Evolutionary conservation across 2,113 vertebrate species (phyloP), one percentile per base, ranked within the genome.

Genomic region (Ammodytes dubius): DNA sequence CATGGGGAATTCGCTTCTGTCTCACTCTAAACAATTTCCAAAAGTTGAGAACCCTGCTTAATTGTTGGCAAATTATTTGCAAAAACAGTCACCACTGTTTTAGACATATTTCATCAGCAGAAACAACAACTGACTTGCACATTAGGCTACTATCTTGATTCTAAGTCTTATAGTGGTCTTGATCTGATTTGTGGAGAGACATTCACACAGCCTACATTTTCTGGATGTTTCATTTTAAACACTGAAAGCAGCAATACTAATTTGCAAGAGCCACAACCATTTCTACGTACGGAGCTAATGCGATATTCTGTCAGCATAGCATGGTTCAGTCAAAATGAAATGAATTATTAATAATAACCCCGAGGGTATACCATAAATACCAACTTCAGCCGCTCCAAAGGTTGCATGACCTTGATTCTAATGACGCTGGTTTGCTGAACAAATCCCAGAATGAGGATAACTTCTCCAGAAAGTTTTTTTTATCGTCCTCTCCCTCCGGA

Each of bases 381-480:
- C 56, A 77, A 15, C 70, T 0, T 15, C 49, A 19, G 49, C 27
- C 39, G 56, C 35, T 40, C 27, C 37, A 64, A 58, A 67, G 35
- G 11, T 5, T 81, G 27, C 2, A 8, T 58, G 60, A 87, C 82
- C 69, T 85, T 87, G 14, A 46, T 1, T 0, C 8, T 81, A 87
- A 81, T 81, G 50, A 85, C n/a, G 60, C 35, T 59, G 9, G 9
- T 70, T 13, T 67, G 13, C 57, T 77, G 54, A 81, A 54, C 35
- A 40, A 40, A 27, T n/a, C 19, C 11, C 7, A 17, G 10, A 66
- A 76, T 15, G 6, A 67, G n/a, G 11, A 47, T 58, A 6, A n/a
- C 39, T 66, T 64, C 19, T 65, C 39, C 45, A 2, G 1, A 19
- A 76, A 72, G 13, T 6, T 50, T 71, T 47, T 58, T 47, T 46